Conservation (phyloP, 2,888 invertebrate species). For the Ptilodon capucinus region DNA sequence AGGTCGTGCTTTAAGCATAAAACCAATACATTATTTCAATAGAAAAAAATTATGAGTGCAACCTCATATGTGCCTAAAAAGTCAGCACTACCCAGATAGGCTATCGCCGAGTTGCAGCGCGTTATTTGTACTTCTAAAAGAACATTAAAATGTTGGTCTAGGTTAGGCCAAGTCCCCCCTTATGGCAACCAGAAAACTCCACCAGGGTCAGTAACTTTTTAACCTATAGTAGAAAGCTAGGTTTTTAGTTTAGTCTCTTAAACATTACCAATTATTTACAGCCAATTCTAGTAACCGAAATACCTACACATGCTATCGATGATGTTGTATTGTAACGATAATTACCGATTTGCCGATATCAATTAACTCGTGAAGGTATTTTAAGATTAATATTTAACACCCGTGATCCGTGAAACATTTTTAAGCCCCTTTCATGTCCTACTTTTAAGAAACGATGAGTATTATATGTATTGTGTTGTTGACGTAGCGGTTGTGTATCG, state of each 20-base stretch:
- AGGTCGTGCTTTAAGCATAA: too few species aligned
- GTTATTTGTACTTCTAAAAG: too few species aligned
- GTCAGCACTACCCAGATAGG: too few species aligned
- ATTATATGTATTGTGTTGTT: too few species aligned
- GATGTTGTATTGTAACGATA: constrained; percentile 46
- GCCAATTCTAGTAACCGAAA: constrained; percentile 43
- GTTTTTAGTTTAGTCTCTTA: constrained; percentile 40
- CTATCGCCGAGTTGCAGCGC: too few species aligned
- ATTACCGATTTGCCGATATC: constrained; percentile 49
- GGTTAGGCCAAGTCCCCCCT: too few species aligned
- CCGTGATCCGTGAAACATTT: constrained; percentile 38
- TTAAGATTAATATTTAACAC: constrained; percentile 37
- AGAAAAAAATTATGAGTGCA: too few species aligned
- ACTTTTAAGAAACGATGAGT: constrained; percentile 21
- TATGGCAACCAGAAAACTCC: too few species aligned
- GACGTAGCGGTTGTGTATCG: constrained; percentile 6
- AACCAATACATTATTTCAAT: too few species aligned
- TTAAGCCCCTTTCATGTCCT: constrained; percentile 29
- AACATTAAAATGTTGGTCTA: too few species aligned
- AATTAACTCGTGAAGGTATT: constrained; percentile 42
- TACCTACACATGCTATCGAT: constrained; percentile 45
- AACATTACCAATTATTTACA: constrained; percentile 60
- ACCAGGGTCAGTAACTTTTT: too few species aligned
- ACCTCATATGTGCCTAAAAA: too few species aligned
- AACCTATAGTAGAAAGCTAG: constrained; percentile 41